A percentile compares a stretch with the other conserved stretches of the same genome.
Conservation (phyloP, 2,888 invertebrate genomes). For the Gymnoscelis rufifasciata region DNA sequence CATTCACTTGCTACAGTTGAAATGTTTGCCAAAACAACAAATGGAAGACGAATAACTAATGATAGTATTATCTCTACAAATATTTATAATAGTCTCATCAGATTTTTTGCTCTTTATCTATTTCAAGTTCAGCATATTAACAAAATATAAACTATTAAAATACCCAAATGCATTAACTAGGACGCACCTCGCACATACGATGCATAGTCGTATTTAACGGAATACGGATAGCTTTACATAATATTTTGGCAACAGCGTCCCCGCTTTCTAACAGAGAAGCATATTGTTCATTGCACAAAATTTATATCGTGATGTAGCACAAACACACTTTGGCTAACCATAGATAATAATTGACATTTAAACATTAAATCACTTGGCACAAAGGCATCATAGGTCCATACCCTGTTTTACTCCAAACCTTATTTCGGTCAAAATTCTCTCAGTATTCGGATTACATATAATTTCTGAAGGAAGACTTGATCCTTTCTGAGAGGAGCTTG, state of each 20-base stretch:
- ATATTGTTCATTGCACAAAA: slow-evolving; percentile 67
- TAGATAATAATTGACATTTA: slow-evolving; percentile 77
- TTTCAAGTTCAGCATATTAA: slow-evolving; percentile 50
- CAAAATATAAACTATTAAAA: slow-evolving; percentile 66
- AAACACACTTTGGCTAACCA: slow-evolving; percentile 55
- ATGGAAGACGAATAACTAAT: slow-evolving; percentile 66
- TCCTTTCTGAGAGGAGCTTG: slow-evolving; percentile 69
- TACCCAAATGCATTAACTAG: slow-evolving; percentile 72
- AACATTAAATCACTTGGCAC: slow-evolving; percentile 77
- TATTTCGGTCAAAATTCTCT: slow-evolving; percentile 72
- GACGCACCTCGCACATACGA: slow-evolving; percentile 44
- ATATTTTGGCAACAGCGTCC: slow-evolving; percentile 60
- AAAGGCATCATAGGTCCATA: slow-evolving; percentile 76
- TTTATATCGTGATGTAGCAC: slow-evolving; percentile 48
- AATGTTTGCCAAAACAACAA: slow-evolving; percentile 65
- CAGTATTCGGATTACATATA: slow-evolving; percentile 42
- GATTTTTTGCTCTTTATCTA: slow-evolving; percentile 38
- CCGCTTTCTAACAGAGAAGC: slow-evolving; percentile 45
- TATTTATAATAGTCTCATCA: slow-evolving; percentile 44
- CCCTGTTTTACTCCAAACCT: slow-evolving; percentile 70
- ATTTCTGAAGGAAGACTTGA: slow-evolving; percentile 59
- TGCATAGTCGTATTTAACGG: neutral
- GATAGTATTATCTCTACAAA: slow-evolving; percentile 37
- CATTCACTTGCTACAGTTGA: slow-evolving; percentile 69
- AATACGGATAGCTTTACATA: slow-evolving; percentile 40